These are phyloP conservation scores for Cydia pomonella DNA, from an alignment of 1,140 invertebrate species.

Conservation along the genomic window DNA sequence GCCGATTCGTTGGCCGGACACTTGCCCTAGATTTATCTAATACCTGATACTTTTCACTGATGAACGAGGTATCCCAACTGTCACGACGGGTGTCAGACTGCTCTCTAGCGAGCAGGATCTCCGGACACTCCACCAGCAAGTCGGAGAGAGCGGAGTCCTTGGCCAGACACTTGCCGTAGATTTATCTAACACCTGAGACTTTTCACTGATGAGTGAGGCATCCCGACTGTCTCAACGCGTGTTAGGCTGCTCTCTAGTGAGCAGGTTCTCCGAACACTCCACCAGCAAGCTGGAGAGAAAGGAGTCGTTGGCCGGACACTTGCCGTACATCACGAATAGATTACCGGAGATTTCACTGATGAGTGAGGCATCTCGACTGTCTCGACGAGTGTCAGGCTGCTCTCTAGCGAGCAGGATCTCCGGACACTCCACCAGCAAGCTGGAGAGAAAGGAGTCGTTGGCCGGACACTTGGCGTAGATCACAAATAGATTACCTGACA, in stretches of 20 bases:
- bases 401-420: slow-evolving; percentile 86
- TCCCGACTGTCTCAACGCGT: slow-evolving; percentile 50
- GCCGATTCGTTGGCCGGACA: slow-evolving; percentile 82
- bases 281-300: slow-evolving; percentile 85
- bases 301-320: slow-evolving; percentile 83
- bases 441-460: slow-evolving; percentile 79
- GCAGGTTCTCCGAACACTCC: slow-evolving; percentile 90
- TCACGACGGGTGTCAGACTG: slow-evolving; percentile 47
- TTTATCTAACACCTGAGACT: background rate
- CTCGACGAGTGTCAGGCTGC: slow-evolving; percentile 49
- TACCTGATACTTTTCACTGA: background rate
- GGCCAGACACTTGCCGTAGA: slow-evolving; percentile 84
- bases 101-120: slow-evolving; percentile 84
- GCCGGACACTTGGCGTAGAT: slow-evolving; percentile 84
- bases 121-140: slow-evolving; percentile 91
- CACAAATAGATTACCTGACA: background rate
- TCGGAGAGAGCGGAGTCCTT: slow-evolving; percentile 81
- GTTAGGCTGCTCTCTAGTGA: slow-evolving; percentile 76
- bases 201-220: slow-evolving; percentile 42
- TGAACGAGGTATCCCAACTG: slow-evolving; percentile 56
- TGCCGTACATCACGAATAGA: slow-evolving; percentile 69
- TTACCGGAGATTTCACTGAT: background rate
- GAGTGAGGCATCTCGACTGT: slow-evolving; percentile 55
- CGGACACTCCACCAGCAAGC: slow-evolving; percentile 90
- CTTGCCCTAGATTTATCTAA: slow-evolving; percentile 87